Base-by-base conservation (phyloP, 2,888 invertebrate genomes). In the Nomada fabriciana region DNA sequence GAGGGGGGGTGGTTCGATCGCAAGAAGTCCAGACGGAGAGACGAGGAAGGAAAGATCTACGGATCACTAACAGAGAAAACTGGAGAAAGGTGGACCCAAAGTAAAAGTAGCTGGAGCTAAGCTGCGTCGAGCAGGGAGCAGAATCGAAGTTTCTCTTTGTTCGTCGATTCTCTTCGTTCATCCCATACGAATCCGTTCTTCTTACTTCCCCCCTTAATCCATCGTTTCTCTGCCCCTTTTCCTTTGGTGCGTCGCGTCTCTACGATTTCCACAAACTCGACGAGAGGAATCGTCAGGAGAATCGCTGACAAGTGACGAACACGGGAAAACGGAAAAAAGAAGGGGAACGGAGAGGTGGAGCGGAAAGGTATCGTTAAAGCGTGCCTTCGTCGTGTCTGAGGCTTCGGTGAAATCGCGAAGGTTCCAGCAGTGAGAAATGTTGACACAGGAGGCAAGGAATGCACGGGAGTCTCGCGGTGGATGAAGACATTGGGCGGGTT, bases 141-240 rank as follows among this genome's bases (percentile, higher is more conserved):
- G 76, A 78, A 76, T 76, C 65, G 61, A 85, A 79, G 75, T 78
- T 86, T 80, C 74, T 71, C 68, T 61, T 73, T 64, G 47, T 74
- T 23, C 65, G 29, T 64, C 55, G 55, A 69, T 71, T 72, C 68
- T 10, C 75, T 50, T 52, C 25, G 29, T 52, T 65, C 70, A 9
- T 60, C 64, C 70, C 9, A 59, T 1, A 18, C 25, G 60, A 53
- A 64, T 68, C 73, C 60, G 60, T 76, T 79, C 64, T 60, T 63
- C 79, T 67, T 29, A 59, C 13, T 61, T 67, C 70, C 42, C 23
- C 52, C 61, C 64, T 57, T 57, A 50, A 52, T 60, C 74, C 65
- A 29, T 55, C 61, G 50, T 59, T 70, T 57, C 76, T 70, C 82
- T 59, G 59, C 73, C 72, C 65, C 63, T n/a, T 69, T 42, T 60